Conservation (phyloP, 1,140 invertebrate genomes). For the Chrysopa pallens region DNA sequence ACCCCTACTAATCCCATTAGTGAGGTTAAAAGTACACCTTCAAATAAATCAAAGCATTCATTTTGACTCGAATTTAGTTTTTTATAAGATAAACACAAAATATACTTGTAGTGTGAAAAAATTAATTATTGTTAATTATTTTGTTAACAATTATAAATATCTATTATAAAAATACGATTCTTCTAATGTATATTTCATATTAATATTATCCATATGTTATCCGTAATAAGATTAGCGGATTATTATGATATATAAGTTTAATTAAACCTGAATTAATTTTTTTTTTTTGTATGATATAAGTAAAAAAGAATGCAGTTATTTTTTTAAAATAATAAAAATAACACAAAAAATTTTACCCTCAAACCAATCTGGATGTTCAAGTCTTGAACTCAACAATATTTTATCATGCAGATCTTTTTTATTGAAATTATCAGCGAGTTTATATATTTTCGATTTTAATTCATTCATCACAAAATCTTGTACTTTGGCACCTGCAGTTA, state of each 20-base stretch:
- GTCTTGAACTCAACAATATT: slow-evolving; percentile 31
- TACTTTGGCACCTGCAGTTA: slow-evolving; percentile 35
- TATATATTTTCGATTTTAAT: slow-evolving; percentile 40
- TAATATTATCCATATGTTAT: no score
- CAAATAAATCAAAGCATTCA: no score
- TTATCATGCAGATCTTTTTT: slow-evolving; percentile 29
- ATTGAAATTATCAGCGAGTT: slow-evolving; percentile 30
- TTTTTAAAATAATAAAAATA: no score
- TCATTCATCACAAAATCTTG: slow-evolving; percentile 44
- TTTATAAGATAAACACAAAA: no score
- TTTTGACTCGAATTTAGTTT: no score
- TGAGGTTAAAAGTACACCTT: no score
- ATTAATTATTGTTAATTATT: background rate
- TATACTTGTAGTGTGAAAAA: slow-evolving; percentile 1
- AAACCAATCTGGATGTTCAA: slow-evolving; percentile 56
- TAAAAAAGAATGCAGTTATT: no score
- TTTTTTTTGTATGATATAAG: no score
- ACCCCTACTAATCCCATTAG: no score
- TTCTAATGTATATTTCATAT: background rate
- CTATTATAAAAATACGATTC: slow-evolving; percentile 1
- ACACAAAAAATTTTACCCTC: slow-evolving; percentile 24
- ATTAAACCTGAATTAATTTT: no score
- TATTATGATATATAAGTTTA: no score
- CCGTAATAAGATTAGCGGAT: no score
- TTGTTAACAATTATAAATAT: slow-evolving; percentile 1